Base-by-base conservation (phyloP, 2,888 invertebrate species). In the Carabus problematicus region DNA sequence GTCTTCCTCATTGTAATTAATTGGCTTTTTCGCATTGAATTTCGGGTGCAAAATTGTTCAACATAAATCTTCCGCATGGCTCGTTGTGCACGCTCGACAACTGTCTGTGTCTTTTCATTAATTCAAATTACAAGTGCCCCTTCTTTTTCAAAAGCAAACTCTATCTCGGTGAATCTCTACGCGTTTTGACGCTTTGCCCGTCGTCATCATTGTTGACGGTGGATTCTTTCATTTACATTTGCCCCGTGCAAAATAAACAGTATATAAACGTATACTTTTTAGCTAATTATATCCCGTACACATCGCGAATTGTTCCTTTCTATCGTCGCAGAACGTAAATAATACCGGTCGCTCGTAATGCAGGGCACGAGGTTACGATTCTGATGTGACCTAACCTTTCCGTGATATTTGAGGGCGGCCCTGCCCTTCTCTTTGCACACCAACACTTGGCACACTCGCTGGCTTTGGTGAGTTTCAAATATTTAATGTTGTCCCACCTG, bases 381-480 rank as follows among this genome's bases (percentile, higher is more conserved):
- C 11, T 14, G 12, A n/a, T 19, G 43, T 70, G 71, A 54, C 71
- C 70, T 73, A 72, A 73, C 72, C 72, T 73, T 73, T 73, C 58
- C 72, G 70, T 73, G 72, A 69, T 71, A 71, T 72, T 73, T 72
- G 67, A 60, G 42, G 54, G 45, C 55, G 16, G 12, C 12, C 47
- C 40, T 52, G 52, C 19, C 45, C 29, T 49, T 19, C 49, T 29
- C 29, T 29, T 29, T 29, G 29, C 19, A 12, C 54, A 18, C 29
- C 56, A 56, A 8, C 29, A 56, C 18, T 39, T 8, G 29, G 56
- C 56, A 9, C n/a, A 18, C 56, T 39, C 60, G 8, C 41, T 67
- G 67, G 55, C 12, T n/a, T n/a, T 43, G 56, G 64, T 67, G 52
- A 60, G 67, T 67, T 12, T 52, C 11, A 18, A 52, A 52, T 52